Percentiles rank a stretch among this genome's conserved stretches.
Conservation (phyloP, 2,113 vertebrate genomes). For the Seriola dumerili region DNA sequence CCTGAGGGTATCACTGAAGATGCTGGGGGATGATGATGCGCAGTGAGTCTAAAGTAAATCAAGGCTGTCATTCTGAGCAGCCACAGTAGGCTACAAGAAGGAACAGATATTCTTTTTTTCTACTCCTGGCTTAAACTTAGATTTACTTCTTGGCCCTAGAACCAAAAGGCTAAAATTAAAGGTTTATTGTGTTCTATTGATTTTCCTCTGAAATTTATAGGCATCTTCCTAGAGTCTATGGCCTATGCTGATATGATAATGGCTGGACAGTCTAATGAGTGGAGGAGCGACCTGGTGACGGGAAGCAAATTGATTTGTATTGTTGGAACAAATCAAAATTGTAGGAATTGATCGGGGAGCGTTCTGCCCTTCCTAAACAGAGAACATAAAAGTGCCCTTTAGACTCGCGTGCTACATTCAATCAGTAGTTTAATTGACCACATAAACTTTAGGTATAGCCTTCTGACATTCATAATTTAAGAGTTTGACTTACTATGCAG, state of each 20-base stretch:
- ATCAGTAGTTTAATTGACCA: neutral
- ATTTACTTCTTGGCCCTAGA: conserved; percentile 25
- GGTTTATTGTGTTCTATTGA: conserved; percentile 37
- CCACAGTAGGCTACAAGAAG: neutral
- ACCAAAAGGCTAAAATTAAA: conserved; percentile 39
- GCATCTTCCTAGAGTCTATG: conserved; percentile 14
- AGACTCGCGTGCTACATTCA: neutral
- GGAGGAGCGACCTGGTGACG: conserved; percentile 9
- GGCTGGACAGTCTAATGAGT: conserved; percentile 35
- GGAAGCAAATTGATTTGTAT: conserved; percentile 33
- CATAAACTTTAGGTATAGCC: neutral
- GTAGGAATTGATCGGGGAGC: conserved; percentile 12
- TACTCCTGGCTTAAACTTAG: conserved; percentile 10
- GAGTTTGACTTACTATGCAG: neutral
- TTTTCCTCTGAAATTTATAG: conserved; percentile 42
- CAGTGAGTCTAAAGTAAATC: conserved; percentile 17
- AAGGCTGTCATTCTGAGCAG: conserved; percentile 30
- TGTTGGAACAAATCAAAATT: conserved; percentile 36
- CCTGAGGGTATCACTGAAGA: conserved; percentile 2
- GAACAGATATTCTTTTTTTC: neutral
- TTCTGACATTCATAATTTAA: neutral
- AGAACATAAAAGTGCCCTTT: conserved; percentile 23
- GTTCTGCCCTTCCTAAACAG: conserved; percentile 23
- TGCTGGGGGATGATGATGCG: conserved; percentile 29
- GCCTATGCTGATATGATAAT: conserved; percentile 42